Evolutionary conservation across 2,888 invertebrate species (phyloP).

Genomic region (Mylabris sibirica): DNA sequence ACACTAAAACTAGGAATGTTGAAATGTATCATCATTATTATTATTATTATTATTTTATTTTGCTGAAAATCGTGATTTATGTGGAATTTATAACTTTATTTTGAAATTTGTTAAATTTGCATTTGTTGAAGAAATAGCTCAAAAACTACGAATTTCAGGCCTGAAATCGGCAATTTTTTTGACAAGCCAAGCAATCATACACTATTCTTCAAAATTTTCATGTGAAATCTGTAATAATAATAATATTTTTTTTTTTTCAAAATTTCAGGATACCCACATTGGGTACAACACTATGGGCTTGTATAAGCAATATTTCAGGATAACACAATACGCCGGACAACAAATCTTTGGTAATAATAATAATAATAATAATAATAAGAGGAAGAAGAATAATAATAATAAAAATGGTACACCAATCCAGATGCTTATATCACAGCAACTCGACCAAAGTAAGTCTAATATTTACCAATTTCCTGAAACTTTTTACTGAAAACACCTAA

Average conservation of each 20-base stretch:
- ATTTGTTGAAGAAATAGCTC: no score
- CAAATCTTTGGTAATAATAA: slow-evolving; percentile 69
- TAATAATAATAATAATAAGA: slow-evolving; percentile 63
- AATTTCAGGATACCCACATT: slow-evolving; percentile 44
- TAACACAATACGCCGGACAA: slow-evolving; percentile 77
- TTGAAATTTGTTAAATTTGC: no score
- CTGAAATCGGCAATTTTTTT: no score
- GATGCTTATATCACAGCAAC: slow-evolving; percentile 82
- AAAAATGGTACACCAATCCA: slow-evolving; percentile 69
- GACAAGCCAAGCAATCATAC: no score
- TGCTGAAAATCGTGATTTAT: no score
- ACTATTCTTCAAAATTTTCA: no score
- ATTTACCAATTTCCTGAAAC: no score
- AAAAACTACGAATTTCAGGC: no score
- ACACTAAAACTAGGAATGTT: no score
- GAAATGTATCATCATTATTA: no score
- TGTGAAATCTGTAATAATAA: neutral
- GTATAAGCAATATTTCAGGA: slow-evolving; percentile 80
- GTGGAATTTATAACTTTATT: neutral
- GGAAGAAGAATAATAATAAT: slow-evolving; percentile 67
- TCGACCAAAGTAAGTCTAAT: slow-evolving; percentile 76
- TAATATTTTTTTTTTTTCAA: slow-evolving; percentile 15
- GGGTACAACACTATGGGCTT: slow-evolving; percentile 66
- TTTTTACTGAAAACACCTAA: no score
- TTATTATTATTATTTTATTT: no score